Evolutionary conservation across 2,888 invertebrate genomes (phyloP).

Genomic region (Xanthia togata): DNA sequence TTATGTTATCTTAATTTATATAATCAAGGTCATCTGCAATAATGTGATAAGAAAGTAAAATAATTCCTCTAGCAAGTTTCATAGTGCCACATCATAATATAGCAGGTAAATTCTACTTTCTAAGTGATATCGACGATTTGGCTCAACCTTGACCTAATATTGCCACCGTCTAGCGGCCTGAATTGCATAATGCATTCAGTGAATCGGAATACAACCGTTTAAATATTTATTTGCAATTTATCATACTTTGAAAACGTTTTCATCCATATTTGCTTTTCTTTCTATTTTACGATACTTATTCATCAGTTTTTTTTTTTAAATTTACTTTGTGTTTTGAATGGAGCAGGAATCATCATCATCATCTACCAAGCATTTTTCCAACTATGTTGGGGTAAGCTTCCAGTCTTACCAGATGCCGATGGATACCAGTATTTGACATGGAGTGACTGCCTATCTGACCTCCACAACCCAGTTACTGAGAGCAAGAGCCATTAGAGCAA

Average conservation of each 20-base stretch:
- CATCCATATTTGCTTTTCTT: too few species aligned
- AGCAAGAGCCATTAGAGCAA: too few species aligned
- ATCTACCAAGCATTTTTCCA: neutral
- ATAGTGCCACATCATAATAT: too few species aligned
- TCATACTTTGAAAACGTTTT: neutral
- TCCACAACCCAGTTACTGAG: too few species aligned
- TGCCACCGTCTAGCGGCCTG: conserved; percentile 19
- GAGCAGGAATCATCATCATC: neutral
- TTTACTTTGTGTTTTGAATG: neutral
- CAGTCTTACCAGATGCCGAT: neutral
- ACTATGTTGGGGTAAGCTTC: neutral
- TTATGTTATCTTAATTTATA: too few species aligned
- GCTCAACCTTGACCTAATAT: conserved; percentile 48
- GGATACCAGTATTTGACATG: too few species aligned
- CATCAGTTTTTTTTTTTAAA: too few species aligned
- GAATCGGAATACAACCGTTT: neutral
- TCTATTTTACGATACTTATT: too few species aligned
- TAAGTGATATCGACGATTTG: conserved; percentile 48
- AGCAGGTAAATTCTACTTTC: neutral
- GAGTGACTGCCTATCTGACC: neutral
- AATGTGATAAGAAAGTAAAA: too few species aligned
- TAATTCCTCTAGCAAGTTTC: too few species aligned
- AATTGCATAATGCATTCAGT: conserved; percentile 50
- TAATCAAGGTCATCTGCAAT: too few species aligned
- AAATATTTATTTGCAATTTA: conserved; percentile 15